phyloP scores from a whole-genome alignment of 1,140 invertebrate genomes.

The Macrotrachela quadricornifera region DNA sequence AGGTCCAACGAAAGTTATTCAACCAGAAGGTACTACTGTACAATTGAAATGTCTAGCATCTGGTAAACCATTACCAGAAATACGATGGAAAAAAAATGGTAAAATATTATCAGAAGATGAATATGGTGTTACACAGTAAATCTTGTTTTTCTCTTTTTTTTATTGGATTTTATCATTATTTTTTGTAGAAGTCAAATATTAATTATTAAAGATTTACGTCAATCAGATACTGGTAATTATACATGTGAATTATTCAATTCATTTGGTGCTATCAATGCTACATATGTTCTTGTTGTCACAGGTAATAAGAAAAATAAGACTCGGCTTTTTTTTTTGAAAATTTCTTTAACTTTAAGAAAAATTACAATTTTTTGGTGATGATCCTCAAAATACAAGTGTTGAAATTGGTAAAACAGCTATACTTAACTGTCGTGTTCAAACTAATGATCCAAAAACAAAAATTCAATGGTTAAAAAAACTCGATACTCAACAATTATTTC shows the following conservation, averaged over 20 bases:
- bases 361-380: too few species aligned
- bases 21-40: slow-evolving; percentile 34
- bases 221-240: slow-evolving; percentile 8
- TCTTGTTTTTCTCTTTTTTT: not conserved
- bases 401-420: too few species aligned
- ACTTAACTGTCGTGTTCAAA: too few species aligned
- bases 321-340: too few species aligned
- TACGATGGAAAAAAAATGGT: slow-evolving; percentile 51
- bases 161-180: too few species aligned
- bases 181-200: slow-evolving; percentile 16
- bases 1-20: not conserved
- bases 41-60: slow-evolving; percentile 50
- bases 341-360: too few species aligned
- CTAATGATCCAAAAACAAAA: too few species aligned
- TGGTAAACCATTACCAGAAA: slow-evolving; percentile 61
- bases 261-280: slow-evolving; percentile 11
- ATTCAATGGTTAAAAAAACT: too few species aligned
- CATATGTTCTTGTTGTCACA: slow-evolving; percentile 20
- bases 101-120: slow-evolving; percentile 17
- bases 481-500: too few species aligned
- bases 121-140: slow-evolving; percentile 16
- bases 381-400: too few species aligned
- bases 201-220: slow-evolving; percentile 18
- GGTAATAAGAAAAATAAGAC: slow-evolving; percentile 11
- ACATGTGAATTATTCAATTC: slow-evolving; percentile 7